phyloP scores from a whole-genome alignment of 2,888 invertebrate species.

The Cheilosia grossa region DNA sequence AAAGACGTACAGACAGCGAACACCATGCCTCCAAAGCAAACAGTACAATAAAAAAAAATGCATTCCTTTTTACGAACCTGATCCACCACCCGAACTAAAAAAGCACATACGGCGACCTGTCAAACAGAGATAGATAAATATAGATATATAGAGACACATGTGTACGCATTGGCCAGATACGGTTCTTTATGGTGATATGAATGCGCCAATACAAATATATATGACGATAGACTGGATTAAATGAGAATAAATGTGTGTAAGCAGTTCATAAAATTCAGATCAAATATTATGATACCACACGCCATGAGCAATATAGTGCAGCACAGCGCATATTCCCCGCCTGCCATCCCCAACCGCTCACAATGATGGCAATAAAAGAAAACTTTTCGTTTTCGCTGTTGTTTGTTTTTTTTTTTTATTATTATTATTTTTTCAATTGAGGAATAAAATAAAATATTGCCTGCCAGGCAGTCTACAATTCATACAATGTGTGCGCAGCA shows the following conservation, averaged over 20 bases:
- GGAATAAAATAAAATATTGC: slow-evolving; percentile 1
- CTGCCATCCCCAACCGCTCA: neutral
- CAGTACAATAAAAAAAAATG: slow-evolving; percentile 48
- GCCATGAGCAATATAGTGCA: neutral
- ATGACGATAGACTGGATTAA: slow-evolving; percentile 14
- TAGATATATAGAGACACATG: slow-evolving; percentile 10
- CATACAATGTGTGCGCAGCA: slow-evolving; percentile 16
- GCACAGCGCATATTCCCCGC: neutral
- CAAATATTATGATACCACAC: slow-evolving; percentile 53
- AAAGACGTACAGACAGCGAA: slow-evolving; percentile 20
- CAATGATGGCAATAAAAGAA: slow-evolving; percentile 17
- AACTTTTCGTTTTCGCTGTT: slow-evolving; percentile 2
- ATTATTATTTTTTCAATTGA: slow-evolving; percentile 8
- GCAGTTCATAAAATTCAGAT: slow-evolving; percentile 40
- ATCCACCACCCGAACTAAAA: slow-evolving; percentile 61
- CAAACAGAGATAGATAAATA: slow-evolving; percentile 53
- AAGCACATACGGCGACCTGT: slow-evolving; percentile 76
- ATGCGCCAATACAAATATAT: neutral
- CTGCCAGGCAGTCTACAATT: slow-evolving; percentile 20
- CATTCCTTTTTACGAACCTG: slow-evolving; percentile 72
- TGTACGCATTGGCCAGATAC: slow-evolving; percentile 14
- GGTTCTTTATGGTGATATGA: slow-evolving; percentile 3
- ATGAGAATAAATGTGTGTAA: slow-evolving; percentile 18
- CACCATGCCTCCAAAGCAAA: slow-evolving; percentile 39
- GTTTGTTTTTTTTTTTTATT: neutral